Conservation (phyloP, 2,888 invertebrate genomes). For the Torymus aiolomorphi region DNA sequence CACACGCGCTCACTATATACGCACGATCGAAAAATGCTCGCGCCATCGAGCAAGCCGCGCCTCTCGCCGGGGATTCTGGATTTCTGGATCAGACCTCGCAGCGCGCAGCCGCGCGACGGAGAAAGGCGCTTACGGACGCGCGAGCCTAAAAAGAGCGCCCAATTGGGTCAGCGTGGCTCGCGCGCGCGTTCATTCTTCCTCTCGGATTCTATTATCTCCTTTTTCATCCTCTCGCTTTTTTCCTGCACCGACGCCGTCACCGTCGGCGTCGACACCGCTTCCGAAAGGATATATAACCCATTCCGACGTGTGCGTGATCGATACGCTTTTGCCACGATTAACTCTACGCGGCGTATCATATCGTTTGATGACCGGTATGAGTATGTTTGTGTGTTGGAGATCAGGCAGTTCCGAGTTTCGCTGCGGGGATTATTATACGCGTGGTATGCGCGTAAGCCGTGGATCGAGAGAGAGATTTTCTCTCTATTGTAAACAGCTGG, state of each 20-base stretch:
- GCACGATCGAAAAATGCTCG: not conserved
- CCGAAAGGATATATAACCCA: no score
- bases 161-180: conserved; percentile 69
- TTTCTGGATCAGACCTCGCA: conserved; percentile 61
- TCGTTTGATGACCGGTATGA: no score
- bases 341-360: no score
- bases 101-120: conserved; percentile 59
- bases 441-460: conserved; percentile 1
- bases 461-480: conserved; percentile 5
- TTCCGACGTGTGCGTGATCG: no score
- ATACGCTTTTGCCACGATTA: no score
- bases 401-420: conserved; percentile 23
- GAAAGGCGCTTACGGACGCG: conserved; percentile 67
- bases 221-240: conserved; percentile 39
- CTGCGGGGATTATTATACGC: not conserved
- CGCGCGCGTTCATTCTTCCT: conserved; percentile 58
- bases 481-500: conserved; percentile 25
- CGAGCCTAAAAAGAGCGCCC: conserved; percentile 50
- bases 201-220: conserved; percentile 34
- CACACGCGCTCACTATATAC: not conserved
- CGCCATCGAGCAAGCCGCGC: conserved; percentile 18
- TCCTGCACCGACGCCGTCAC: not conserved
- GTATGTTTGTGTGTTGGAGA: not conserved
- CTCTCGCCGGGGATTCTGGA: conserved; percentile 54
- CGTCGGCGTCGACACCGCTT: no score